A percentile compares a stretch with the other conserved stretches of the same genome.
Conservation (phyloP, 2,113 vertebrate species). For the Ailurus styani region DNA sequence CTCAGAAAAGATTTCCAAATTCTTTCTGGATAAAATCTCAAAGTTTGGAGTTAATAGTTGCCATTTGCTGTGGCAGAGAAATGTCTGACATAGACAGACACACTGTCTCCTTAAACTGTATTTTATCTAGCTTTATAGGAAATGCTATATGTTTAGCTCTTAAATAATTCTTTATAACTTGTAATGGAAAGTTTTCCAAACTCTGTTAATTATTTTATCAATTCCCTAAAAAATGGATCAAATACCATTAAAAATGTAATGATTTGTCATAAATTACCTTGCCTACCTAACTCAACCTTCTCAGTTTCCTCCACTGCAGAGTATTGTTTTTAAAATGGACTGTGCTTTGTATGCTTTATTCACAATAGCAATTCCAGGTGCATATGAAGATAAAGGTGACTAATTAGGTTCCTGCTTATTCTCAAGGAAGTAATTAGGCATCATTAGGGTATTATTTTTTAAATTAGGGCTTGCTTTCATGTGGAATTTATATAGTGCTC, state of each 20-base stretch:
- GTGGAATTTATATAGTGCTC: slow-evolving; percentile 65
- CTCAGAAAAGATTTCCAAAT: slow-evolving; percentile 47
- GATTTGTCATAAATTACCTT: slow-evolving; percentile 56
- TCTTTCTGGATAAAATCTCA: slow-evolving; percentile 43
- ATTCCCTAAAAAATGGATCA: slow-evolving; percentile 12
- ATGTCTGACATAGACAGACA: not conserved
- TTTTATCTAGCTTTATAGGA: not conserved
- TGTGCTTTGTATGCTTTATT: slow-evolving; percentile 50
- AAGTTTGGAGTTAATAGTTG: slow-evolving; percentile 46
- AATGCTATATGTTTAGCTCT: slow-evolving; percentile 43
- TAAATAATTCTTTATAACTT: slow-evolving; percentile 42
- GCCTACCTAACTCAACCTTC: not conserved
- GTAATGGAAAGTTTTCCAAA: slow-evolving; percentile 31
- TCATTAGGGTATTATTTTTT: slow-evolving; percentile 71
- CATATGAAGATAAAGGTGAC: slow-evolving; percentile 72
- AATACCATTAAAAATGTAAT: slow-evolving; percentile 47
- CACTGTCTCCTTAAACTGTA: not conserved
- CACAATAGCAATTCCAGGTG: slow-evolving; percentile 69
- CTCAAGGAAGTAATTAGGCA: slow-evolving; percentile 73
- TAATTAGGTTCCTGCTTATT: slow-evolving; percentile 73
- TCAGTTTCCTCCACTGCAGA: not conserved
- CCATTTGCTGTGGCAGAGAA: slow-evolving; percentile 22
- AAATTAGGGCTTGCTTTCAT: slow-evolving; percentile 72
- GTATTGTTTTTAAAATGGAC: slow-evolving; percentile 46
- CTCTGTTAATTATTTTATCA: slow-evolving; percentile 62